Evolutionary conservation across 1,140 invertebrate genomes (phyloP), one percentile per base, ranked within the genome.

Genomic region (Sycophaga agraensis): DNA sequence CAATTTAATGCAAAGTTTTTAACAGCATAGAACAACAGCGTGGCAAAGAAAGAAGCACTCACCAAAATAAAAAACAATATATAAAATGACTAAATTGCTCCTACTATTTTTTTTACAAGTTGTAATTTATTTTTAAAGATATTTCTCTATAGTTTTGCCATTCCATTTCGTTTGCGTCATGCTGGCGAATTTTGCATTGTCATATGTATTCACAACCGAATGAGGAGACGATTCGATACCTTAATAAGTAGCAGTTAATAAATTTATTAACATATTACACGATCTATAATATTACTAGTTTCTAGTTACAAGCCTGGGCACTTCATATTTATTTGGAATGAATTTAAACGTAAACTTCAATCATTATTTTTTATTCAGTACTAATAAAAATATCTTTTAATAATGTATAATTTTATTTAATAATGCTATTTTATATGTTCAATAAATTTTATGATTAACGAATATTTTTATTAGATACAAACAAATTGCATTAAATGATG

Each of bases 191-290:
- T 48, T 64, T 11, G 28, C 35, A 42, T 58, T 49, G 57, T 51
- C 58, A 57, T 68, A 73, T 65, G 22, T 73, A 71, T 73, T 76
- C 74, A 76, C 74, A 76, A 75, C 73, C 74, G 72, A 74, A 75
- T 73, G 71, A 76, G 74, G 71, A 76, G 72, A 71, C 67, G 63
- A 67, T 64, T 68, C 53, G 54, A 50, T 65, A 70, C 48, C 51
- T 68, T 64, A 66, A 66, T 59, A 42, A 70, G 70, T 68, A 51
- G 60, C 64, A 68, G 59, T 46, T 57, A 65, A 62, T 61, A 16
- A 34, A 60, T 60, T 48, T 61, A 9, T 50, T 42, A 58, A 60
- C 49, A 45, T 21, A 45, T 60, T 31, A 7, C 12, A 35, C 53
- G 24, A 17, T 53, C 26, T 54, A 60, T 5, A 16, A 40, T 37